A percentile compares a stretch with the other conserved stretches of the same genome.
Conservation (phyloP, 2,888 invertebrate species). For the Drosophila mettleri region DNA sequence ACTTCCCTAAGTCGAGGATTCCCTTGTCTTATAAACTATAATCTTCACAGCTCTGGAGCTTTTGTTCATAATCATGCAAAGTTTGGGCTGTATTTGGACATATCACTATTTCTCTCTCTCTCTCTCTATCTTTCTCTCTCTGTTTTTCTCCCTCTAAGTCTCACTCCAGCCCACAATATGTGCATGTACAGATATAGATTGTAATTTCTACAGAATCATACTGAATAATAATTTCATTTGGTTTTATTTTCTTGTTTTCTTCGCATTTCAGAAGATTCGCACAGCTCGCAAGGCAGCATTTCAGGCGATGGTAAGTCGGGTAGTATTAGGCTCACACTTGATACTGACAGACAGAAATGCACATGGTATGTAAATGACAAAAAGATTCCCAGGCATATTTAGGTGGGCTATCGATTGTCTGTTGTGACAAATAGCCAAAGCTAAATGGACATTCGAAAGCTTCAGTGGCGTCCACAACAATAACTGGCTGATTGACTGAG, state of each 20-base stretch:
- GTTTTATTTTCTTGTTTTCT: background rate
- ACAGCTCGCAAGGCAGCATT: conserved; percentile 84
- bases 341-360: background rate
- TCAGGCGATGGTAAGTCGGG: conserved; percentile 84
- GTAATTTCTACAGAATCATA: background rate
- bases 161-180: no score
- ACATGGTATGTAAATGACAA: background rate
- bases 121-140: no score
- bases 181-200: no score
- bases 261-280: conserved; percentile 82
- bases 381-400: conserved; percentile 4
- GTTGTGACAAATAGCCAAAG: conserved; percentile 27
- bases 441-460: background rate
- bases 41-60: no score
- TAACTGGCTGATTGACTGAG: background rate
- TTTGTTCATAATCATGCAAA: no score
- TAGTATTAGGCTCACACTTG: background rate
- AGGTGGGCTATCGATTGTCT: conserved; percentile 19
- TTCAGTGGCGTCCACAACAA: conserved; percentile 1
- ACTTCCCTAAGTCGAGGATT: no score
- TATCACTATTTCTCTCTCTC: no score
- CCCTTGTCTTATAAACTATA: no score
- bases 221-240: background rate
- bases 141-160: no score
- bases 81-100: no score